Base-by-base conservation (phyloP, 2,888 invertebrate species). In the Tetrapedia diversipes region DNA sequence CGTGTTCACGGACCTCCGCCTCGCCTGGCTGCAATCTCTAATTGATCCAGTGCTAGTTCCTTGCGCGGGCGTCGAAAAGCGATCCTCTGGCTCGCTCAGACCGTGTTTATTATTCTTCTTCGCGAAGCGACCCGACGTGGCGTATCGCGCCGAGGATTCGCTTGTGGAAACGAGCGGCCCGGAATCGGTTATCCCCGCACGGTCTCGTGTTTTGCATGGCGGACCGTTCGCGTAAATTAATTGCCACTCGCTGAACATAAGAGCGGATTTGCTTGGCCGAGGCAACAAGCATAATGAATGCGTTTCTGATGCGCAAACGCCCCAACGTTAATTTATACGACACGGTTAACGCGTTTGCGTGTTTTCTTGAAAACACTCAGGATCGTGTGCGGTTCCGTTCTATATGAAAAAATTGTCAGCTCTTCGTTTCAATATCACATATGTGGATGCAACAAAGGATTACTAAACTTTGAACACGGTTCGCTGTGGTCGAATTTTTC, bases 31-130 rank as follows among this genome's bases (percentile, higher is more conserved):
- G 57, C 49, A 10, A 39, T 32, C 65, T 54, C 22, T 74, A 74
- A 75, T 74, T 61, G 76, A 51, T 66, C 59, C 56, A 11, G 14
- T 22, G 68, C 41, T 57, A 49, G 34, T 47, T 69, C 8, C 47
- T 24, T 24, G 22, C 37, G 43, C 41, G 34, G 57, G 32, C 41
- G 59, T 59, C 22, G 57, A 64, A 59, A 74, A 60, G 43, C 56
- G 71, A 66, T 75, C 60, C 54, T n/a, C n/a, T n/a, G 43, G 24
- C 8, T 39, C 29, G 29, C 24, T 29, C 43, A 27, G 29, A 34
- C 24, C 34, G 22, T 11, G 53, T 76, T 71, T 74, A 68, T 68
- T 68, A 64, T 68, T 60, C 39, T 77, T 63, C 51, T 29, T n/a
- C 32, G 16, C 22, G 19, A 4, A 41, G 11, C 11, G 14, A n/a